These are phyloP conservation scores for Cephus cinctus DNA, from an alignment of 1,140 invertebrate species.

Conservation along the genomic window DNA sequence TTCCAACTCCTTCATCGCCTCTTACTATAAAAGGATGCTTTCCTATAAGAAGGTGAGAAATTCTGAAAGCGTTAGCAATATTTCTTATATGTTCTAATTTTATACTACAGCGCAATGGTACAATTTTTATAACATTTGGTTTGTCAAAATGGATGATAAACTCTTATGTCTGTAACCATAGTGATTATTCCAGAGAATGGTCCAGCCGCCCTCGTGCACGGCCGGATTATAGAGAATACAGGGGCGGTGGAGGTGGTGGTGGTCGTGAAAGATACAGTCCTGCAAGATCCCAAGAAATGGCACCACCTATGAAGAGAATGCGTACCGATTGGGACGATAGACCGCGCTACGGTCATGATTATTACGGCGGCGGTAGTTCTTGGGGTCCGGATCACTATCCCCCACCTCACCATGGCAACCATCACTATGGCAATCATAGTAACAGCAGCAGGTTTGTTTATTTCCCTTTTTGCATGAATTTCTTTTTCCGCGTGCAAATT, in stretches of 20 bases:
- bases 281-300: constrained; percentile 69
- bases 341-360: constrained; percentile 53
- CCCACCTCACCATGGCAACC: constrained; percentile 55
- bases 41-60: background rate
- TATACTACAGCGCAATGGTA: too few relatives aligned
- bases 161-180: constrained; percentile 15
- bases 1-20: background rate
- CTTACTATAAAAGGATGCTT: background rate
- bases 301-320: constrained; percentile 77
- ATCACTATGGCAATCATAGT: constrained; percentile 57
- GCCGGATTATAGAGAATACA: constrained; percentile 71
- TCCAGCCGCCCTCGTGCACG: constrained; percentile 60
- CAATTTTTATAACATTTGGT: constrained; percentile 16
- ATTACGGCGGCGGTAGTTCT: constrained; percentile 43
- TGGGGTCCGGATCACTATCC: constrained; percentile 52
- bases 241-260: constrained; percentile 59
- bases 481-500: constrained; percentile 8
- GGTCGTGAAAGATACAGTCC: constrained; percentile 71
- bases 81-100: too few relatives aligned
- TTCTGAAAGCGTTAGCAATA: too few relatives aligned
- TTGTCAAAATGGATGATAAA: constrained; percentile 6
- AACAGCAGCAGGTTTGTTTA: constrained; percentile 49
- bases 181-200: constrained; percentile 57
- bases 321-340: constrained; percentile 71
- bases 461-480: constrained; percentile 12